Percentiles rank a stretch among this genome's conserved stretches.
phyloP scores from a whole-genome alignment of 1,140 invertebrate genomes.

The Bathynomus jamesi region DNA sequence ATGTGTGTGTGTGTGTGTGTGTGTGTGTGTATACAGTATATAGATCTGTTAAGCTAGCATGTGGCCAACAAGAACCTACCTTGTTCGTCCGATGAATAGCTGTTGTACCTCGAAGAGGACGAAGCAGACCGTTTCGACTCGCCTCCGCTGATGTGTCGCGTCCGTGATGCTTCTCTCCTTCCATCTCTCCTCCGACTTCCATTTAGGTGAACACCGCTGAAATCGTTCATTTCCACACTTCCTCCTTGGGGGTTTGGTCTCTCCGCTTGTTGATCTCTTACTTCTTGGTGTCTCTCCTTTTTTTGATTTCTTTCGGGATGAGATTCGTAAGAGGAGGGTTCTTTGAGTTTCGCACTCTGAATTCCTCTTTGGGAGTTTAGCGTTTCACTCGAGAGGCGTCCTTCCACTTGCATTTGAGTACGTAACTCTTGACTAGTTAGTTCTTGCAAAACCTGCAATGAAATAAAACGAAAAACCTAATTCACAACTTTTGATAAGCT shows the following conservation, averaged over 20 bases:
- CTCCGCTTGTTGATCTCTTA: background rate
- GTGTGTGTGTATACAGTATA: background rate
- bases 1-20: background rate
- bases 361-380: background rate
- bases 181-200: slow-evolving; percentile 8
- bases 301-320: background rate
- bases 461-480: too few species aligned
- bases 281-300: background rate
- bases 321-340: background rate
- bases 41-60: too few species aligned
- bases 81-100: slow-evolving; percentile 79
- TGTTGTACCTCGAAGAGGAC: slow-evolving; percentile 52
- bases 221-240: background rate
- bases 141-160: background rate
- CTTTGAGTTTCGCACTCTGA: background rate
- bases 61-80: too few species aligned
- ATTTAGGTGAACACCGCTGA: background rate
- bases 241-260: background rate
- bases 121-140: slow-evolving; percentile 9
- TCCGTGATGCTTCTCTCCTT: background rate
- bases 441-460: background rate
- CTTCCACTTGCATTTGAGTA: background rate
- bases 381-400: background rate
- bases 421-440: background rate
- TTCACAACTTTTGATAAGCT: too few species aligned